A percentile compares a stretch with the other conserved stretches of the same genome.
Evolutionary conservation across 2,888 invertebrate species (phyloP).

Genomic region (Caenorhabditis sp.): DNA sequence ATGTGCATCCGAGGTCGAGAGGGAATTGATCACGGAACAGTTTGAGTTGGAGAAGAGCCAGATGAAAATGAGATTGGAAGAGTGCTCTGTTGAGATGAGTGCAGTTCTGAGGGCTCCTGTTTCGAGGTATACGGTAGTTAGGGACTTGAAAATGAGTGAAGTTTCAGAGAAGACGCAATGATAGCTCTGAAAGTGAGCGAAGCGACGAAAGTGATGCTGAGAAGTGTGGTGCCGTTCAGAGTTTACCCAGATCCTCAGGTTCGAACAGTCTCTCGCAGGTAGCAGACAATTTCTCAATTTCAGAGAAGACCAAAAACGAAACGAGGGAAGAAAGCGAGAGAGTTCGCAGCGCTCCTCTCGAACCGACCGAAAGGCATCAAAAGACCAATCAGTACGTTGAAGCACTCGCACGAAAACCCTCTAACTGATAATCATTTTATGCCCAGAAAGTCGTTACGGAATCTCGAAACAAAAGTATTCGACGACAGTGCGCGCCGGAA

Average conservation of each 20-base stretch:
- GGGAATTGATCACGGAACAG: conserved; percentile 34
- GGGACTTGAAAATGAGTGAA: not conserved
- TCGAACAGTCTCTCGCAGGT: no score
- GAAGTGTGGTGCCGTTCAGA: conserved; percentile 53
- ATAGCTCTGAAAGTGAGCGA: conserved; percentile 50
- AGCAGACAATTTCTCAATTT: not conserved
- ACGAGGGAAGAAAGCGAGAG: conserved; percentile 15
- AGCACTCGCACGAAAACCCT: not conserved
- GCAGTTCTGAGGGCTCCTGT: conserved; percentile 23
- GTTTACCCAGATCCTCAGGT: conserved; percentile 46
- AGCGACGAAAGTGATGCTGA: conserved; percentile 38
- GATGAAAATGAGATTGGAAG: conserved; percentile 40
- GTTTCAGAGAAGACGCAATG: conserved; percentile 50
- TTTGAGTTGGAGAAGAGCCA: conserved; percentile 49
- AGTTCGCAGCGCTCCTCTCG: conserved; percentile 26
- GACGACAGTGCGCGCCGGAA: conserved; percentile 17
- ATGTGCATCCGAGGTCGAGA: conserved; percentile 33
- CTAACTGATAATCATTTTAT: not conserved
- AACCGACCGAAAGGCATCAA: conserved; percentile 15
- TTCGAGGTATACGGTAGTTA: conserved; percentile 13
- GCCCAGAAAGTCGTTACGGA: conserved; percentile 40
- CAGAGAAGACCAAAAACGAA: conserved; percentile 24
- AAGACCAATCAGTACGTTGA: conserved; percentile 15
- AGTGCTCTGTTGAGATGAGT: conserved; percentile 46
- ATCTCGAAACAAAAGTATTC: conserved; percentile 47